Conservation (phyloP, 2,797 vertebrate genomes). For the Sebastiscus tertius region DNA sequence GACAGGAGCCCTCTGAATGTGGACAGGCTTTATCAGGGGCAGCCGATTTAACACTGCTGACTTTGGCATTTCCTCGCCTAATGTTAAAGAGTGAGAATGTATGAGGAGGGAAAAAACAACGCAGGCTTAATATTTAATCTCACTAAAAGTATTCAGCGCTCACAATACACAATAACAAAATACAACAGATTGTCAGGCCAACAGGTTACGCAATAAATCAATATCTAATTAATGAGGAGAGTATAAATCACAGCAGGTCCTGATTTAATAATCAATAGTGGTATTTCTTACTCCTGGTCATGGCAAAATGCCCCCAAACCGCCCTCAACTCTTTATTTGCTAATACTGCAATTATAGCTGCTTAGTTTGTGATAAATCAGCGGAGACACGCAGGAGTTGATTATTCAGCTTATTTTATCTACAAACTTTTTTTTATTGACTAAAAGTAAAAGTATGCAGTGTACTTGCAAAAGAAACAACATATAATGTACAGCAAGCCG, state of each 20-base stretch:
- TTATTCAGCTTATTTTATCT: slow-evolving; percentile 32
- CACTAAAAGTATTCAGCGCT: slow-evolving; percentile 64
- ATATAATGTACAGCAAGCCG: too few relatives aligned
- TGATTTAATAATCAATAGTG: slow-evolving; percentile 74
- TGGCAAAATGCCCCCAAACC: slow-evolving; percentile 60
- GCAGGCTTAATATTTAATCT: slow-evolving; percentile 70
- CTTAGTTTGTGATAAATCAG: slow-evolving; percentile 47
- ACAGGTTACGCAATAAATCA: slow-evolving; percentile 71
- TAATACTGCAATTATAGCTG: slow-evolving; percentile 46
- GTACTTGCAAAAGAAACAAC: not conserved
- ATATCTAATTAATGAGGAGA: slow-evolving; percentile 77
- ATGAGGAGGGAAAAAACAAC: slow-evolving; percentile 36
- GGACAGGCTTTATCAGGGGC: slow-evolving; percentile 52
- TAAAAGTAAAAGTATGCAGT: too few relatives aligned
- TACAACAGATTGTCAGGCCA: slow-evolving; percentile 62
- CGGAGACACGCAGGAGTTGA: slow-evolving; percentile 3
- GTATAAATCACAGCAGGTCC: slow-evolving; percentile 66
- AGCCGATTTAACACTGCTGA: slow-evolving; percentile 54
- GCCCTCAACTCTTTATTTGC: slow-evolving; percentile 58
- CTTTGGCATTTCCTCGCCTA: slow-evolving; percentile 42
- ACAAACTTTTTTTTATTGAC: not conserved
- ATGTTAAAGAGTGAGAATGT: slow-evolving; percentile 46
- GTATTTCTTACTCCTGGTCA: slow-evolving; percentile 65
- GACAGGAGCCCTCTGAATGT: slow-evolving; percentile 35
- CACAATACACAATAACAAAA: slow-evolving; percentile 63